Conservation (phyloP, 2,797 vertebrate genomes). For the Lemur catta region DNA sequence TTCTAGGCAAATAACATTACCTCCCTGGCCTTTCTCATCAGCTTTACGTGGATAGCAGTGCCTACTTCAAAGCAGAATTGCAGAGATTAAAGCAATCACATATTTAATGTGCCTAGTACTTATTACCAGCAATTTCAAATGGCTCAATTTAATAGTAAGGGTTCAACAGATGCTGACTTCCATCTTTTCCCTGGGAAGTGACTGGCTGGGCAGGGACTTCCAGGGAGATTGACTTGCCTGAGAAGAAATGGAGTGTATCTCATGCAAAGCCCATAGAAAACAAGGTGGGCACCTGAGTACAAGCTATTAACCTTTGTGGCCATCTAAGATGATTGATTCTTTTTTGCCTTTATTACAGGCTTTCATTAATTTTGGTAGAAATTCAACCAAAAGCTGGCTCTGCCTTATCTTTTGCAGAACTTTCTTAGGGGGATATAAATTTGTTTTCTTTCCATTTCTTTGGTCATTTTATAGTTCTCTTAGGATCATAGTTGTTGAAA, state of each 20-base stretch:
- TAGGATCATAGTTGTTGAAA: neutral
- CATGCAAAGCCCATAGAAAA: neutral
- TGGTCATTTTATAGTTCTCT: constrained; percentile 7
- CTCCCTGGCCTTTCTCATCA: neutral
- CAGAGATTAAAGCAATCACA: neutral
- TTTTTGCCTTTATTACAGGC: neutral
- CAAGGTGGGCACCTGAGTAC: neutral
- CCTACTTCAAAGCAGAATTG: neutral
- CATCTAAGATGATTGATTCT: neutral
- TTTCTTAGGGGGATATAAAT: neutral
- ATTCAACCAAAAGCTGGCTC: neutral
- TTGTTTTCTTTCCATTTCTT: neutral
- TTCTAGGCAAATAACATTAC: neutral
- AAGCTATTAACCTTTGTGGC: neutral
- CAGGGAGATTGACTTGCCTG: neutral
- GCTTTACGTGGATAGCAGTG: neutral
- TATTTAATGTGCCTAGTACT: neutral
- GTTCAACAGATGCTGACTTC: neutral
- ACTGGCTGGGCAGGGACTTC: neutral
- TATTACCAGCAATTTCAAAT: neutral
- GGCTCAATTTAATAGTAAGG: neutral
- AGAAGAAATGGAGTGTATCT: neutral
- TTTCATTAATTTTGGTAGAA: constrained; percentile 8
- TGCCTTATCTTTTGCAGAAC: neutral
- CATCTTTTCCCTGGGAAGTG: neutral